phyloP scores from a whole-genome alignment of 2,888 invertebrate genomes.

The Frankliniella intonsa region DNA sequence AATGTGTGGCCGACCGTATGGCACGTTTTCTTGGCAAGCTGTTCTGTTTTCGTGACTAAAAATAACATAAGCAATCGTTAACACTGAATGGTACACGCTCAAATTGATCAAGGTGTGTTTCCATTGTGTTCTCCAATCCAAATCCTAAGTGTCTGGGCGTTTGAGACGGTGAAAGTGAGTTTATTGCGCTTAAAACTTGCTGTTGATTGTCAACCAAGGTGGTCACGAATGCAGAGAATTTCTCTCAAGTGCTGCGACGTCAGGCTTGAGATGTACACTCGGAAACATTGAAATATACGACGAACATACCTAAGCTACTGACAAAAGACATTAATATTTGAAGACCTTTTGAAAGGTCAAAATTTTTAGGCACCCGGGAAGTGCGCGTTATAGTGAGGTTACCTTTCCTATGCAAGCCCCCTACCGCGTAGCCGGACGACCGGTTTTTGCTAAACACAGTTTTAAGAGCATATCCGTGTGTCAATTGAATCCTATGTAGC shows the following conservation, averaged over 20 bases:
- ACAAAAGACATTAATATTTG: background rate
- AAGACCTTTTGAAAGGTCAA: background rate
- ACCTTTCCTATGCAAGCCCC: background rate
- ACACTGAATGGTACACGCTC: background rate
- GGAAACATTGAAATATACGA: background rate
- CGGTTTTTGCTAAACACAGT: background rate
- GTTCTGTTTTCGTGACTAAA: slow-evolving; percentile 22
- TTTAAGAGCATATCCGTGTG: too few relatives aligned
- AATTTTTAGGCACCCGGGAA: background rate
- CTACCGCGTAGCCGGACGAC: background rate
- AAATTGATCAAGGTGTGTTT: background rate
- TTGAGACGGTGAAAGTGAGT: background rate
- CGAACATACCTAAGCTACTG: background rate
- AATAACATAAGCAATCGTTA: background rate
- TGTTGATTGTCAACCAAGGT: slow-evolving; percentile 24
- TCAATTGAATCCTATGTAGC: too few relatives aligned
- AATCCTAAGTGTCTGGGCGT: background rate
- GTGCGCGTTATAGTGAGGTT: background rate
- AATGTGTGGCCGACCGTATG: slow-evolving; percentile 8
- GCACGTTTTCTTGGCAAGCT: slow-evolving; percentile 26
- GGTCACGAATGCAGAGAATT: background rate
- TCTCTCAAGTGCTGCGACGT: background rate
- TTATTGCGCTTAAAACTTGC: background rate
- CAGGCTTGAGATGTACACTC: background rate
- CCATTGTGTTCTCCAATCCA: background rate